Evolutionary conservation across 2,888 invertebrate genomes (phyloP), one percentile per base, ranked within the genome.

Genomic region (Drosophila bunnanda): DNA sequence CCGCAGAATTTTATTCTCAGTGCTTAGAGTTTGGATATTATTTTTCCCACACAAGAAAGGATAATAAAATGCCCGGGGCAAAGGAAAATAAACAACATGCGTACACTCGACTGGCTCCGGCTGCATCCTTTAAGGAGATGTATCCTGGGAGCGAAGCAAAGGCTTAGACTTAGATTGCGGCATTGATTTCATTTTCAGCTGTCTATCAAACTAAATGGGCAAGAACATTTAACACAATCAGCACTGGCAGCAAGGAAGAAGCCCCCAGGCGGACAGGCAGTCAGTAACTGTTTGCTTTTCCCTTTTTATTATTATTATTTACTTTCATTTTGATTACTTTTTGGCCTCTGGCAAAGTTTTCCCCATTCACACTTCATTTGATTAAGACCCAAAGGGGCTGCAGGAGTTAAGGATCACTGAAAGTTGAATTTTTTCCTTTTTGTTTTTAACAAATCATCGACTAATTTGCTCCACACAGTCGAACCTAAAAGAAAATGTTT

Each of bases 311-410:
- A 72, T 60, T 88, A 85, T 87, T 82, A 82, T 88, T 79, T 82
- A 86, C 80, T 78, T 88, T 86, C 76, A 83, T 86, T 88, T 86
- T 86, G 82, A 83, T 83, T 88, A 86, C 88, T 75, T 88, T 88
- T 73, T 38, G 69, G 73, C 77, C 71, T 61, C 41, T 39, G 62
- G 83, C 73, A 71, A 75, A 77, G 65, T 79, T 82, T 57, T 58
- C 66, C 67, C 68, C 57, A 60, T 87, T 82, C 81, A 87, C 81
- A 87, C 87, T 83, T 85, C 88, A 79, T 77, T 69, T 62, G 77
- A 71, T 25, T 44, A 50, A 52, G 38, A 54, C 60, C 69, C 80
- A 65, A 64, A 32, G 25, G 66, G 64, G 6, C 39, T 22, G 17
- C 32, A 32, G 32, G 65, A 58, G 65, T 48, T 48, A 39, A 41